Base-by-base conservation (phyloP, 2,113 vertebrate genomes). In the Pardalotus punctatus region DNA sequence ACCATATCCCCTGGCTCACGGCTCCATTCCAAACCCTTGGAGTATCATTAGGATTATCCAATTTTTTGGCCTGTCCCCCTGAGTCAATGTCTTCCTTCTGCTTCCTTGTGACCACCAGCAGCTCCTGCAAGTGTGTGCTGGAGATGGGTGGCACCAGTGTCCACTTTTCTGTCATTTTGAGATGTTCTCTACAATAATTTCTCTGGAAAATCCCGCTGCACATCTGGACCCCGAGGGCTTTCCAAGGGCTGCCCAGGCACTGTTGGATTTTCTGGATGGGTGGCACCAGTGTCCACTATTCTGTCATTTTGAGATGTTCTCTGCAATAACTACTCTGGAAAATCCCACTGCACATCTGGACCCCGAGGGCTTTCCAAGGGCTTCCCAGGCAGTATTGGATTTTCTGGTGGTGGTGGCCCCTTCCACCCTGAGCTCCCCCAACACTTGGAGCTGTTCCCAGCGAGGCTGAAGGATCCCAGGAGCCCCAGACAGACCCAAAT, bases 261-360 rank as follows among this genome's bases (percentile, higher is more conserved):
- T 0, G 0, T 1, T 23, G 22, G 20, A 5, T 35, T n/a, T 48
- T 0, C 0, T n/a, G 38, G 38, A 12, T 40, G 6, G 27, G 4
- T 19, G 48, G 25, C 64, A 50, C 58, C 40, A 1, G 11, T 1
- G 3, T 1, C 54, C 42, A 4, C 4, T 38, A 6, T 45, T 31
- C 50, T 65, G 13, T 78, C 45, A 2, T 36, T 66, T 9, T 8
- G 54, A 36, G 58, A n/a, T 1, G 0, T 5, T 2, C 0, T 18
- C 20, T 14, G 64, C 66, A 65, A 5, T 35, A 27, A 62, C 23
- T 11, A 12, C 38, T 22, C 6, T 4, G 58, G 48, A 69, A 80
- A 80, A 73, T 33, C 61, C 43, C 0, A 0, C 22, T 0, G 8
- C 73, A 24, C 48, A 1, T 35, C 54, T 11, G 18, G 10, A 21